A percentile compares a stretch with the other conserved stretches of the same genome.
These are phyloP conservation scores for Colossoma macropomum DNA, from an alignment of 2,113 vertebrate genomes.

Conservation along the genomic window DNA sequence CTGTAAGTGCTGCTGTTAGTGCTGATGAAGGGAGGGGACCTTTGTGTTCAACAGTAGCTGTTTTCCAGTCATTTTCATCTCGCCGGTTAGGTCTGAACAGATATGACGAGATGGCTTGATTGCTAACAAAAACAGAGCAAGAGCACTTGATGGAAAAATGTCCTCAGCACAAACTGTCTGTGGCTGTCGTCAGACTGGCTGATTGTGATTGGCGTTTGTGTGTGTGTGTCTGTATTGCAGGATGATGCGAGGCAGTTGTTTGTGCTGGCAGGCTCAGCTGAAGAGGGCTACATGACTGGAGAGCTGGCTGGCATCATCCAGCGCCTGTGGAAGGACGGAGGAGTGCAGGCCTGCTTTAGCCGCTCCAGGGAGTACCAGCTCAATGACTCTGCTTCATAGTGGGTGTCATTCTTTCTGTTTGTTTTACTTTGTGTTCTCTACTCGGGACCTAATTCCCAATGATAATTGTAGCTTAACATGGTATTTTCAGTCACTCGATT, in stretches of 20 bases:
- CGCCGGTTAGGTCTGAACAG: background rate
- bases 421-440: background rate
- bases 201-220: slow-evolving; percentile 1
- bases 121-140: background rate
- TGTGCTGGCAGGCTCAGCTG: slow-evolving; percentile 90
- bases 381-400: slow-evolving; percentile 98
- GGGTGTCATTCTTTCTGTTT: slow-evolving; percentile 69
- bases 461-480: too few species aligned
- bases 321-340: slow-evolving; percentile 93
- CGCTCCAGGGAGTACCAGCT: slow-evolving; percentile 98
- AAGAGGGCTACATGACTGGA: slow-evolving; percentile 95
- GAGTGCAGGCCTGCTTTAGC: slow-evolving; percentile 93
- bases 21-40: background rate
- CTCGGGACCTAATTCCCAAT: too few species aligned
- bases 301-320: slow-evolving; percentile 95
- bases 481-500: too few species aligned
- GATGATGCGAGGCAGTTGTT: slow-evolving; percentile 97
- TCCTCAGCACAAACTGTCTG: background rate
- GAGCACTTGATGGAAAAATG: background rate
- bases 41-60: background rate
- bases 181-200: background rate
- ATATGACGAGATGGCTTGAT: background rate
- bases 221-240: slow-evolving; percentile 67
- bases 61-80: background rate
- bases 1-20: slow-evolving; percentile 81